These are phyloP conservation scores for Cephus spinipes DNA, from an alignment of 2,888 invertebrate genomes.

Conservation along the genomic window DNA sequence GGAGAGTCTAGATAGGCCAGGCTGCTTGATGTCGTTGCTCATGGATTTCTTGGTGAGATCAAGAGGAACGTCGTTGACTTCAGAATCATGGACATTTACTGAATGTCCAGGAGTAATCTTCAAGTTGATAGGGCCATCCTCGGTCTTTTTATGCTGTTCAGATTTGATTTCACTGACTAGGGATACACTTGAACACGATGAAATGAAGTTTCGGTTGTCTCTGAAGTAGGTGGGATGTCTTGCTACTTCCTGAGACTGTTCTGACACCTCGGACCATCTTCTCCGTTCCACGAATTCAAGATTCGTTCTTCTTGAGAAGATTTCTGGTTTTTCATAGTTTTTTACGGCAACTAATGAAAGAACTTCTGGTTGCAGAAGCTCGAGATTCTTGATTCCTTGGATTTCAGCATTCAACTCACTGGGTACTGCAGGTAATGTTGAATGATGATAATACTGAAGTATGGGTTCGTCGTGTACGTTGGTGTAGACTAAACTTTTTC, in stretches of 20 bases:
- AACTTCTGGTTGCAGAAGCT: conserved; percentile 15
- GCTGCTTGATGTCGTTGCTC: conserved; percentile 33
- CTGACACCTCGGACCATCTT: conserved; percentile 34
- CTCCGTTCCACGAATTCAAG: conserved; percentile 43
- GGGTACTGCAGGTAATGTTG: conserved; percentile 19
- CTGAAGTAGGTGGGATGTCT: conserved; percentile 23
- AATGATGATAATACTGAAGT: conserved; percentile 33
- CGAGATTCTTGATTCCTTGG: conserved; percentile 37
- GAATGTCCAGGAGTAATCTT: conserved; percentile 36
- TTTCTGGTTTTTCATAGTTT: conserved; percentile 34
- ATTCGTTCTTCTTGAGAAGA: conserved; percentile 29
- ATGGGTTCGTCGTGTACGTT: conserved; percentile 38
- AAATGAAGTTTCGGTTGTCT: conserved; percentile 55
- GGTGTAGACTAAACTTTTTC: conserved; percentile 55
- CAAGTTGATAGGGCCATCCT: conserved; percentile 58
- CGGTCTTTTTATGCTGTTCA: conserved; percentile 56
- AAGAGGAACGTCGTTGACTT: conserved; percentile 69
- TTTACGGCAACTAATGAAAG: conserved; percentile 15
- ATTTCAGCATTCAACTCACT: conserved; percentile 36
- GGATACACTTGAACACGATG: conserved; percentile 56
- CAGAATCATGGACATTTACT: conserved; percentile 23
- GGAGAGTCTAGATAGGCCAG: conserved; percentile 25
- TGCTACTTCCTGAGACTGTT: conserved; percentile 34
- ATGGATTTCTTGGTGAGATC: conserved; percentile 79
- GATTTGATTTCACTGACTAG: conserved; percentile 61